Conservation (phyloP, 2,113 vertebrate species). For the Eretmochelys imbricata region DNA sequence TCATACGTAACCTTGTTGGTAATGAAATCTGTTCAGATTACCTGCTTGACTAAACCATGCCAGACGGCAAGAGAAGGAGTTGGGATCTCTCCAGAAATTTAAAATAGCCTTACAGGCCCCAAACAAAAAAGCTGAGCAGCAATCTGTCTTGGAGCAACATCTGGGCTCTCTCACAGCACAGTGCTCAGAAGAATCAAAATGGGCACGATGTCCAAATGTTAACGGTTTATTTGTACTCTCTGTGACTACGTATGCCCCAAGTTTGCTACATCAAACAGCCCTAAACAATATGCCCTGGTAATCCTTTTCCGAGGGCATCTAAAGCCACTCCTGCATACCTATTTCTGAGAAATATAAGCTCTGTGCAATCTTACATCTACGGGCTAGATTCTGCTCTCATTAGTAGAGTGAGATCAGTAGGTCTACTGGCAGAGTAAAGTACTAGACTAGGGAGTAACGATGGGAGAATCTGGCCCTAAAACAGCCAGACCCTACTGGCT, state of each 20-base stretch:
- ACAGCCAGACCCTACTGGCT: fast-evolving
- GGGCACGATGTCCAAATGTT: not conserved
- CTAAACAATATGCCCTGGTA: not conserved
- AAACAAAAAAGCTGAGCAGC: not conserved
- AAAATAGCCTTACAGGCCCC: not conserved
- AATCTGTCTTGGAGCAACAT: constrained; percentile 17
- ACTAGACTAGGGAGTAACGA: not conserved
- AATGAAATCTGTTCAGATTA: constrained; percentile 2
- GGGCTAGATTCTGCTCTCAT: fast-evolving
- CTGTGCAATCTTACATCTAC: not conserved
- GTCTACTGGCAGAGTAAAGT: not conserved
- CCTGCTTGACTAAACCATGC: constrained; percentile 22
- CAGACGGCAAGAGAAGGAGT: not conserved
- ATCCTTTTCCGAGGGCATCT: not conserved
- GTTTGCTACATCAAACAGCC: not conserved
- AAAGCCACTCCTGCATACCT: not conserved
- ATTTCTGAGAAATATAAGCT: not conserved
- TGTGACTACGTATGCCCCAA: not conserved
- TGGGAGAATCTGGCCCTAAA: no score
- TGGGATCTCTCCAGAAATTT: constrained; percentile 11
- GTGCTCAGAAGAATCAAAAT: constrained; percentile 13
- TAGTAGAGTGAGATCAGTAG: fast-evolving
- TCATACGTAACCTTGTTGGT: not conserved
- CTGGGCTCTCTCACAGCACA: not conserved
- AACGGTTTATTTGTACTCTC: not conserved